Conservation (phyloP, 2,888 invertebrate genomes). For the Diabrotica balteata region DNA sequence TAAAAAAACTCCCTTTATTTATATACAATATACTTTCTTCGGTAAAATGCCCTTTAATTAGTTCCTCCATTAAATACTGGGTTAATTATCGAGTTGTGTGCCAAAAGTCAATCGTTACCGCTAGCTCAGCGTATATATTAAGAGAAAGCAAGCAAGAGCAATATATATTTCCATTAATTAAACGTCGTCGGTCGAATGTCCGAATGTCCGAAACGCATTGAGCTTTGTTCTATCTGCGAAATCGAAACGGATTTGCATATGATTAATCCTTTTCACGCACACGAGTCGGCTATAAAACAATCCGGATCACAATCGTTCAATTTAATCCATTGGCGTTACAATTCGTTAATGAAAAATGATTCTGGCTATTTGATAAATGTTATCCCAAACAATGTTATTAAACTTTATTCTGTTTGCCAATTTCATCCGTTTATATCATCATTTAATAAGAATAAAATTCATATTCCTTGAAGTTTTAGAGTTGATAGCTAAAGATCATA, state of each 20-base stretch:
- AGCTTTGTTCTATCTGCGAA: slow-evolving; percentile 38
- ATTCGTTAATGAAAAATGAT: not conserved
- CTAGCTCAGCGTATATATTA: slow-evolving; percentile 18
- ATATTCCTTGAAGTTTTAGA: too few relatives aligned
- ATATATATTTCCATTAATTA: slow-evolving; percentile 31
- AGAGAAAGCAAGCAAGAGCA: slow-evolving; percentile 4
- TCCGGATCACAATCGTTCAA: slow-evolving; percentile 51
- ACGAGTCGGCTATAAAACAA: slow-evolving; percentile 52
- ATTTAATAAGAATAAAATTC: too few relatives aligned
- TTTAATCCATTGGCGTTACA: slow-evolving; percentile 34
- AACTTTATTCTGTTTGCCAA: too few relatives aligned
- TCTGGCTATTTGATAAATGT: too few relatives aligned
- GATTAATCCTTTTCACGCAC: slow-evolving; percentile 53
- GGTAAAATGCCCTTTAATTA: too few relatives aligned
- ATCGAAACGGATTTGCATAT: slow-evolving; percentile 53
- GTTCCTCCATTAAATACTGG: not conserved
- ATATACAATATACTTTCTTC: too few relatives aligned
- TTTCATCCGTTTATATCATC: too few relatives aligned
- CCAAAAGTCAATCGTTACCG: slow-evolving; percentile 13
- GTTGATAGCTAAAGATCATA: too few relatives aligned
- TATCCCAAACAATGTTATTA: too few relatives aligned
- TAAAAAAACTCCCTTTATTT: too few relatives aligned
- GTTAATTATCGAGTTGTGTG: slow-evolving; percentile 27
- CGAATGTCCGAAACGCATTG: slow-evolving; percentile 27
- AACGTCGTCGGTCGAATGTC: slow-evolving; percentile 10